Evolutionary conservation across 1,140 invertebrate species (phyloP).

Genomic region (Ericerus pela): DNA sequence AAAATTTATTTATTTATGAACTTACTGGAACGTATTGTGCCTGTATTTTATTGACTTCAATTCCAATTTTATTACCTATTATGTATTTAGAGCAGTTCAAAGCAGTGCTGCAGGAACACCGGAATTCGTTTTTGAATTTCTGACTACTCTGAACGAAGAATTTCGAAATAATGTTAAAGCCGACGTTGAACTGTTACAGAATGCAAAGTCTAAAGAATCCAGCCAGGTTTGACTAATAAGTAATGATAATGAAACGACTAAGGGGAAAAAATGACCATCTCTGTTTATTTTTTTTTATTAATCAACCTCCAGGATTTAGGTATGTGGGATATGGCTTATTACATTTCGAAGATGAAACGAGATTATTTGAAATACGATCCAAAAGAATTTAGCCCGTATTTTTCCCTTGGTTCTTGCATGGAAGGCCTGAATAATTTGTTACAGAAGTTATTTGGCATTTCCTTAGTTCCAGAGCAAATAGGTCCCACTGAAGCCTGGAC

Average conservation of each 20-base stretch:
- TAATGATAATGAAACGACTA: not conserved
- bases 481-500: slow-evolving; percentile 69
- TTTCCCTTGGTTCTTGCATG: slow-evolving; percentile 89
- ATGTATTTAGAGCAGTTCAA: slow-evolving; percentile 51
- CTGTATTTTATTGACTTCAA: too few species aligned
- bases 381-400: slow-evolving; percentile 67
- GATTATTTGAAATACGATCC: slow-evolving; percentile 48
- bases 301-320: slow-evolving; percentile 35
- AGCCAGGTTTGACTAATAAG: not conserved
- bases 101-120: slow-evolving; percentile 73
- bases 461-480: slow-evolving; percentile 51
- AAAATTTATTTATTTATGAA: too few species aligned
- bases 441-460: slow-evolving; percentile 62
- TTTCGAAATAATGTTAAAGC: slow-evolving; percentile 43
- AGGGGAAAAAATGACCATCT: not conserved
- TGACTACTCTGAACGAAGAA: slow-evolving; percentile 57
- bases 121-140: slow-evolving; percentile 59
- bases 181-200: slow-evolving; percentile 57
- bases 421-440: slow-evolving; percentile 82
- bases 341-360: slow-evolving; percentile 51
- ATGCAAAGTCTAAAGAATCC: slow-evolving; percentile 49
- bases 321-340: slow-evolving; percentile 77
- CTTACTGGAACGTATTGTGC: too few species aligned
- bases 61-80: slow-evolving; percentile 18
- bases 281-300: not conserved